Evolutionary conservation across 1,140 invertebrate species (phyloP), one percentile per base, ranked within the genome.

Genomic region (Neodiprion pinetum): DNA sequence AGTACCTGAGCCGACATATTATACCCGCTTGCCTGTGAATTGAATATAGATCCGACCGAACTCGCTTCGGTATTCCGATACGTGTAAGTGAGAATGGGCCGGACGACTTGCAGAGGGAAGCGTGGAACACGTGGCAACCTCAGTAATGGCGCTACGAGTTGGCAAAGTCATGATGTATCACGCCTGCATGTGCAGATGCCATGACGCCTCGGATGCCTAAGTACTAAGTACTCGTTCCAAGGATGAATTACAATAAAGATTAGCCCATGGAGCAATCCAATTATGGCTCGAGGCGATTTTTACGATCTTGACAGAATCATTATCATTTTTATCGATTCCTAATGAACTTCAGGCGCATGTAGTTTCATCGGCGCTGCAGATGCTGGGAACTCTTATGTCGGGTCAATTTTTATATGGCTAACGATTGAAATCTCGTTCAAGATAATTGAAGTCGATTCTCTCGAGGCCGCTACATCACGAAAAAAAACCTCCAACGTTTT

Each of bases 231-330:
- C 67, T 47, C 67, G 9, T 69, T 47, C 14, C 67, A 21, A 47
- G 40, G 67, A 69, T 69, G 40, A 69, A 23, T 69, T 69, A 69
- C 67, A 69, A 69, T 69, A 69, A 69, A 69, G 67, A 21, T 69
- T 21, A 23, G 23, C 23, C 11, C 67, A 12, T 12, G 67, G 67
- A 69, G 67, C 67, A 7, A 23, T 69, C 67, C 67, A 69, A 69
- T 69, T 69, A 69, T 21, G 67, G 67, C 17, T 65, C 12, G 28
- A 61, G 14, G 67, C 23, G 11, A 21, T 69, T 69, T 23, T 69
- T 23, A 23, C 40, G 8, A 14, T 69, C 11, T 47, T 7, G 67
- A 21, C 67, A 47, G 67, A 47, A 69, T 47, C 67, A 69, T 69
- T 69, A 69, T 69, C 67, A 69, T 69, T 69, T 69, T 69, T 69